Evolutionary conservation across 2,113 vertebrate genomes (phyloP), one percentile per base, ranked within the genome.

Genomic region (Herpailurus yagouaroundi): DNA sequence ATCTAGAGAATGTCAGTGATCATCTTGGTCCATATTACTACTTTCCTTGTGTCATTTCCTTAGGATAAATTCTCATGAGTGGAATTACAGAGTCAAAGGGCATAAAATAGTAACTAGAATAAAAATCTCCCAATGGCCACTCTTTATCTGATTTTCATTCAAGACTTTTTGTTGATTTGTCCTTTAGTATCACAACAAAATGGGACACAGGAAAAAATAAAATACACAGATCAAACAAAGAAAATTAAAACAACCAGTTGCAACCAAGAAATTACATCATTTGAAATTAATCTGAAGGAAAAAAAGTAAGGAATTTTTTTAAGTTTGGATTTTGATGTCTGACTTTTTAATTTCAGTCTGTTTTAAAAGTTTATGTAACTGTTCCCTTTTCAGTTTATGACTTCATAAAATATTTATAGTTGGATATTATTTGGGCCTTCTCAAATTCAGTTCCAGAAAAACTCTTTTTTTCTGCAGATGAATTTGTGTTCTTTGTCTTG

Each of bases 221-320:
- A 98, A 66, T 96, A 45, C 7, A 97, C 95, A 76, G 95, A 96
- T 52, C 98, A 98, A 68, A 98, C 98, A 79, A 97, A 98, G 33
- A 90, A 98, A 89, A 95, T 80, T 57, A 97, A 97, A 97, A 98
- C 97, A 60, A 94, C 97, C 83, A 94, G 80, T 84, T 76, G 91
- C 80, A 96, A 97, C 95, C 97, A 98, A 76, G 99, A 98, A 97
- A 99, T 99, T 97, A 99, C 99, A 38, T 93, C 98, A 48, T 99
- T 99, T 98, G 99, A 99, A 98, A 99, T 99, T 95, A 98, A 98
- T 98, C 98, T 99, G 95, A 99, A 99, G 98, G 99, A 99, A 94
- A 99, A 99, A 98, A 99, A 99, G 99, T 99, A 98, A n/a, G 27
- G 92, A 90, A 14, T 95, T 95, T 79, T 96, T 94, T 57, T 13